Percentiles rank a stretch among this genome's conserved stretches.
Evolutionary conservation across 2,113 vertebrate species (phyloP).

Genomic region (Deroptyus accipitrinus): DNA sequence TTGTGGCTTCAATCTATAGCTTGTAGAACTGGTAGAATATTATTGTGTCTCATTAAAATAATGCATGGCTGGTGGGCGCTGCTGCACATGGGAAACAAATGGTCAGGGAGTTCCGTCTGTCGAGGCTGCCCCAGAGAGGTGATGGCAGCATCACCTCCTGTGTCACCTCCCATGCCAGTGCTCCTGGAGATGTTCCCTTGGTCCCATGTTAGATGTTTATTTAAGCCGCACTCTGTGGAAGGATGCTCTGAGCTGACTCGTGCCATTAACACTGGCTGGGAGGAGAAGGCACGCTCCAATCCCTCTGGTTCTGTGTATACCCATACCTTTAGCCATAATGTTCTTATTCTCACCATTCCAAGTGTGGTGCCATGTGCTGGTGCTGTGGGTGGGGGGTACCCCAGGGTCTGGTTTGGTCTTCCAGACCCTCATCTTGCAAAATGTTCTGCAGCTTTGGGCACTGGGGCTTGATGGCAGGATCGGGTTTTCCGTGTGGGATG

Average conservation of each 20-base stretch:
- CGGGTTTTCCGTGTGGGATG: background rate
- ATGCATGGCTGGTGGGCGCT: background rate
- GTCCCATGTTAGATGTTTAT: accelerated
- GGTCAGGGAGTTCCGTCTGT: background rate
- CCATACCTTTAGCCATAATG: accelerated
- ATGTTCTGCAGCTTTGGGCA: accelerated
- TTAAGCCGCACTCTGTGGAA: accelerated
- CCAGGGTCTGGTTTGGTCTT: background rate
- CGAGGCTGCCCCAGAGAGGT: accelerated
- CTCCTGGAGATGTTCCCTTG: accelerated
- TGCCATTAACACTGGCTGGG: accelerated
- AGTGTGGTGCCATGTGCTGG: accelerated
- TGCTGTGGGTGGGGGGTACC: background rate
- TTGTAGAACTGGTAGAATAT: background rate
- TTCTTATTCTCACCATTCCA: background rate
- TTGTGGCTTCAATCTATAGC: constrained; percentile 27
- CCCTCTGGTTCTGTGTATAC: background rate
- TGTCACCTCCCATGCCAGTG: background rate
- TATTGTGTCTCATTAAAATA: constrained; percentile 29
- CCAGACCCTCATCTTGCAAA: background rate
- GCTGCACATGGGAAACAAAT: background rate
- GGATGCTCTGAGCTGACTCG: accelerated
- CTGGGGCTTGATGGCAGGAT: background rate
- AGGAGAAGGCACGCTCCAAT: accelerated
- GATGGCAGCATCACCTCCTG: background rate